Evolutionary conservation across 2,888 invertebrate genomes (phyloP), one percentile per base, ranked within the genome.

Genomic region (Tortrix viridana): DNA sequence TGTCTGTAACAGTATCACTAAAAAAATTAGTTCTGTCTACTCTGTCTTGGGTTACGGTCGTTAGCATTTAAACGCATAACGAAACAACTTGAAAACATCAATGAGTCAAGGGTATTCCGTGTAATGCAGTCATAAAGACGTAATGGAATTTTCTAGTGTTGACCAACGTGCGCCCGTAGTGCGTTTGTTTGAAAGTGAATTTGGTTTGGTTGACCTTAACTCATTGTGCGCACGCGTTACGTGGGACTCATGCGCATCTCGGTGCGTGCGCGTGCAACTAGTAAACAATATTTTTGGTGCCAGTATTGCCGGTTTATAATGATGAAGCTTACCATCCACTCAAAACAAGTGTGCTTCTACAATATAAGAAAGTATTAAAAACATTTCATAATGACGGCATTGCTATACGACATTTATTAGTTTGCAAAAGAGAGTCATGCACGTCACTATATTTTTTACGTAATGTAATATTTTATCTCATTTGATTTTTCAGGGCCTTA

Each of bases 141-240:
- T 32, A 32, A 19, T 56, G 6, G 54, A 68, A 66, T 65, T 67
- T 73, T 77, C 76, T 73, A 74, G 70, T 67, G 69, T 85, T 84
- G 77, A 77, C 80, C 80, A 84, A 83, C 70, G 65, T 63, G 63
- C 56, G 71, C 71, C 41, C n/a, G 19, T 58, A 43, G 22, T 71
- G 71, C 69, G 67, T 65, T 62, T 71, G 73, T 77, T 82, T 77
- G 84, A 85, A 86, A 86, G 85, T 81, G 49, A 49, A 32, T 59
- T 32, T 32, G 32, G 16, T 41, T 41, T 41, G 47, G 14, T 22
- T 56, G 53, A 59, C 67, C 67, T 68, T 65, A 61, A 50, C 0
- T 26, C 56, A 62, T 62, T 61, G 61, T 61, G 43, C 60, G 60
- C 44, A 47, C 43, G 20, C 47, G 26, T 54, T 43, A 47, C 61